Conservation (phyloP, 2,797 vertebrate genomes). For the Sebastes trivittatus region DNA sequence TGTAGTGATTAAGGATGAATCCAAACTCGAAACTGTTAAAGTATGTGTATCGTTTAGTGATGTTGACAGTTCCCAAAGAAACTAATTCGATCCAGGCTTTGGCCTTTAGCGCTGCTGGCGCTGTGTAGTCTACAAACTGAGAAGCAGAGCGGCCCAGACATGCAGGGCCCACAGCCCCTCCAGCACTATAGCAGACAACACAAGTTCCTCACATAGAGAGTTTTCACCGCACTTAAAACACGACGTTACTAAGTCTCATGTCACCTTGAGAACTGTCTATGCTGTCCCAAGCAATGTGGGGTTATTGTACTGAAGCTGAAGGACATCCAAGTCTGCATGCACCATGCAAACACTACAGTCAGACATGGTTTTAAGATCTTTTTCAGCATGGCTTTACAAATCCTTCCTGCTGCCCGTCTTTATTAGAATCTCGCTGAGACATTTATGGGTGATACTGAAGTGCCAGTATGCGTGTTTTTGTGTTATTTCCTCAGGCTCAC, state of each 20-base stretch:
- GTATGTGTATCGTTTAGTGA: constrained; percentile 29
- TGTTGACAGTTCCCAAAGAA: constrained; percentile 64
- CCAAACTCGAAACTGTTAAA: constrained; percentile 29
- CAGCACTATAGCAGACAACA: constrained; percentile 69
- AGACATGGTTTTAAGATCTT: constrained; percentile 28
- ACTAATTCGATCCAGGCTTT: constrained; percentile 66
- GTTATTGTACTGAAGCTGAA: constrained; percentile 40
- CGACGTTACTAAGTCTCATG: constrained; percentile 52
- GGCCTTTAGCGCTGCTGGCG: constrained; percentile 50
- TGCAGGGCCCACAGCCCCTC: constrained; percentile 70
- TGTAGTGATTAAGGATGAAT: constrained; percentile 35
- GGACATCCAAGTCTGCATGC: constrained; percentile 40
- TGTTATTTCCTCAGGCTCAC: constrained; percentile 29
- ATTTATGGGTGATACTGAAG: constrained; percentile 26
- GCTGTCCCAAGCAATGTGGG: constrained; percentile 33
- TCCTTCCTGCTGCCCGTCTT: constrained; percentile 8
- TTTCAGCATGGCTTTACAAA: constrained; percentile 24
- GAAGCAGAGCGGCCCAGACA: constrained; percentile 73
- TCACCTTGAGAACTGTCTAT: constrained; percentile 36
- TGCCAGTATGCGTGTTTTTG: constrained; percentile 14
- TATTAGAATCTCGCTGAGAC: constrained; percentile 17
- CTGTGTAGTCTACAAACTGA: constrained; percentile 59
- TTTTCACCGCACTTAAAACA: constrained; percentile 39
- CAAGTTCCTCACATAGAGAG: constrained; percentile 48
- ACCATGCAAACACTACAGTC: constrained; percentile 27